Conservation (phyloP, 2,888 invertebrate species). For the Alentia gelatinosa region DNA sequence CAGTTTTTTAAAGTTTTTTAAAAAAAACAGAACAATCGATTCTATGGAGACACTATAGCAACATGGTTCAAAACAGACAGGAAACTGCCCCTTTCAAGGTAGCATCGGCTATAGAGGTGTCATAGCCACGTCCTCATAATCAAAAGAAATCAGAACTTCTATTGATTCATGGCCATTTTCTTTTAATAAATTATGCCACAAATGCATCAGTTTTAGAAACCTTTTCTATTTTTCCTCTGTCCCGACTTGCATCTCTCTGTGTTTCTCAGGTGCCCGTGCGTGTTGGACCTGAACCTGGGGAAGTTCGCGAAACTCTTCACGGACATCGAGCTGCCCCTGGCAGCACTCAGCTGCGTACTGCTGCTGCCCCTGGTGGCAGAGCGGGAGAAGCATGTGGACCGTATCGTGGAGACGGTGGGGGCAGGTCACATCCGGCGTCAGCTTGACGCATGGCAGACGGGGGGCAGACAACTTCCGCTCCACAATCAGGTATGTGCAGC, state of each 20-base stretch:
- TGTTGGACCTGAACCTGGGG: constrained; percentile 67
- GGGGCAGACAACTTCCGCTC: background rate
- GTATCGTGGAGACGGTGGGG: background rate
- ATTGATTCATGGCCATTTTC: background rate
- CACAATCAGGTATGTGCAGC: background rate
- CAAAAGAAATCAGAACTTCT: too few species aligned
- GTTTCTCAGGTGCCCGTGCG: constrained; percentile 71
- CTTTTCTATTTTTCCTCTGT: background rate
- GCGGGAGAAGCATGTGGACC: background rate
- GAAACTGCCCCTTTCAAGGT: too few species aligned
- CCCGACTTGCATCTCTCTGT: background rate
- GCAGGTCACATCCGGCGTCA: background rate
- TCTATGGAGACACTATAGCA: background rate
- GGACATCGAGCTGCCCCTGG: constrained; percentile 68
- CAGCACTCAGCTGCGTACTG: constrained; percentile 68
- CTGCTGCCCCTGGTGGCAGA: constrained; percentile 22
- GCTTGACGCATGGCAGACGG: background rate
- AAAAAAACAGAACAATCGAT: background rate
- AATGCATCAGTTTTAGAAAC: background rate
- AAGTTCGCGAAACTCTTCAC: constrained; percentile 62
- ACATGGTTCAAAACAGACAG: background rate
- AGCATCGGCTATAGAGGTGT: too few species aligned
- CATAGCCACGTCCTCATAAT: too few species aligned
- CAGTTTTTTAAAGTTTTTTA: too few species aligned
- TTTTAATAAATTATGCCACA: background rate